Evolutionary conservation across 2,113 vertebrate species (phyloP).

Genomic region (Dasyornis broadbenti): DNA sequence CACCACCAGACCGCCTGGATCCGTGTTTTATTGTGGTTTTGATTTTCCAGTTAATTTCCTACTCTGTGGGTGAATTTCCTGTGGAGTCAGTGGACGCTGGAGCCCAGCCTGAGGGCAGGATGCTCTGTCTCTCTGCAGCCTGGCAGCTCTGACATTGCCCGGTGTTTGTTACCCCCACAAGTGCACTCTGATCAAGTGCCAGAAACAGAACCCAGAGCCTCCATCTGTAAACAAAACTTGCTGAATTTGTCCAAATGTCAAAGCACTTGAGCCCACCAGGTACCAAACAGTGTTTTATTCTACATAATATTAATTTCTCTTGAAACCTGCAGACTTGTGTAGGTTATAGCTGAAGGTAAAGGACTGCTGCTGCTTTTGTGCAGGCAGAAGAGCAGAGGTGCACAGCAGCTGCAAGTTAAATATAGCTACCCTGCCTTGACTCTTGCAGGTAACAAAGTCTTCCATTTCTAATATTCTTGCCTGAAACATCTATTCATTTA

Average conservation of each 20-base stretch:
- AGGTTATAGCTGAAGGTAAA: not conserved
- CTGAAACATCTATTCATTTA: not conserved
- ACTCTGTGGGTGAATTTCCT: not conserved
- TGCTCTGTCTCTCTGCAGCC: not conserved
- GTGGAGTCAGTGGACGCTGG: not conserved
- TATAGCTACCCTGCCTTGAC: not conserved
- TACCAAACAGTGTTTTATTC: not conserved
- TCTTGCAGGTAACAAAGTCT: not conserved
- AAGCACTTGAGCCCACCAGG: not conserved
- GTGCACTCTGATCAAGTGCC: not conserved
- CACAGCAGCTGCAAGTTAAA: conserved; percentile 2
- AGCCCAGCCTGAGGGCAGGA: not conserved
- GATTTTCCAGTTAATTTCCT: not conserved
- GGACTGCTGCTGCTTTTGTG: not conserved
- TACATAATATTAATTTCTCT: not conserved
- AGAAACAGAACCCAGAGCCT: not conserved
- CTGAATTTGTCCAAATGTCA: not conserved
- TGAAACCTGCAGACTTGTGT: not conserved
- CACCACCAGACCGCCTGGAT: not conserved
- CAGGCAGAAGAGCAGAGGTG: not conserved
- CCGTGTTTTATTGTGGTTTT: not conserved
- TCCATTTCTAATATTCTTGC: not conserved
- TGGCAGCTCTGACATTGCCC: not conserved
- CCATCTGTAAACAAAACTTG: not conserved
- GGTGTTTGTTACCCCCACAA: not conserved